These are phyloP conservation scores for Orcinus orca DNA, from an alignment of 2,113 vertebrate species.

Conservation along the genomic window DNA sequence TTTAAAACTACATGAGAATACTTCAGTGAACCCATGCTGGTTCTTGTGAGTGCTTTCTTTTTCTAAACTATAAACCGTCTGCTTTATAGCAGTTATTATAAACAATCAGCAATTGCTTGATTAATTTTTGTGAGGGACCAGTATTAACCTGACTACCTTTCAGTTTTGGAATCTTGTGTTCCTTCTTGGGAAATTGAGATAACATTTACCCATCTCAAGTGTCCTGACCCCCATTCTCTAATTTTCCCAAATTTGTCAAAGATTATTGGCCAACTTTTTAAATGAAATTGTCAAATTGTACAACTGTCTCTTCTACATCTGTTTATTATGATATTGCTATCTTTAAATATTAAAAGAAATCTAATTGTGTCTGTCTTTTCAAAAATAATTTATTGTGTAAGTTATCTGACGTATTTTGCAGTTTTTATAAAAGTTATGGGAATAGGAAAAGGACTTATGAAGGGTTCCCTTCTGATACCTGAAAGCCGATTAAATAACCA, in stretches of 20 bases:
- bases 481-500: slow-evolving; percentile 8
- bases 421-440: not conserved
- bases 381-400: not conserved
- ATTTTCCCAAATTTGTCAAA: slow-evolving; percentile 14
- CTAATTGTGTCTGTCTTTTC: not conserved
- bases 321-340: not conserved
- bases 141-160: not conserved
- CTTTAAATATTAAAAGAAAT: slow-evolving; percentile 19
- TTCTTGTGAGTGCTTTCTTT: not conserved
- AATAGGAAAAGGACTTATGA: not conserved
- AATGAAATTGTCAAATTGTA: not conserved
- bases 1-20: not conserved
- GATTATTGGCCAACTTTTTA: not conserved
- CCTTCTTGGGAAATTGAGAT: slow-evolving; percentile 27
- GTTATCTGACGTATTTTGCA: not conserved
- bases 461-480: not conserved
- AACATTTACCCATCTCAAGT: slow-evolving; percentile 24
- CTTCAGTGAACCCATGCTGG: not conserved
- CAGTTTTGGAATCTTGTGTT: slow-evolving; percentile 21
- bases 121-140: not conserved
- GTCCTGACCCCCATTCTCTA: not conserved
- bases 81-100: not conserved
- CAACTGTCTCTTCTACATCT: not conserved
- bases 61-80: not conserved
- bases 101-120: not conserved